Base-by-base conservation (phyloP, 2,888 invertebrate species). In the Cheilosia pagana region DNA sequence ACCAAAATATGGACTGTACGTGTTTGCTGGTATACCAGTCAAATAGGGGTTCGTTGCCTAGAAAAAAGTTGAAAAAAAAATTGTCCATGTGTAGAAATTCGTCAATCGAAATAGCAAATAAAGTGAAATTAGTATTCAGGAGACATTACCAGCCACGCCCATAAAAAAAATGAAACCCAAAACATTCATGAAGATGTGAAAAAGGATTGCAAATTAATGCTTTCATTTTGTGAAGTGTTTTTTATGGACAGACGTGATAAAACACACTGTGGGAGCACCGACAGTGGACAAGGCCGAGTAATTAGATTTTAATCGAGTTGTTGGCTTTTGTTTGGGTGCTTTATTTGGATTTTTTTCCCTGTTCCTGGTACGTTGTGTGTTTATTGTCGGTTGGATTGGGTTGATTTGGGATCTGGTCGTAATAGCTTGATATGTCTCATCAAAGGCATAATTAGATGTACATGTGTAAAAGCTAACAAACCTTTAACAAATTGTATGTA, bases 21-120 rank as follows among this genome's bases (percentile, higher is more conserved):
- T 96, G 93, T 96, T 96, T 93, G 97, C 95, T 89, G 97, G 97
- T 93, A 97, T 96, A 91, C 97, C 96, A 91, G 97, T 95, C 93
- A 97, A 94, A 94, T 97, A 98, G 90, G 97, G 97, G 92, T 96
- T 97, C 92, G 97, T 96, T 91, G 97, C 96, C 96, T 96, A 88
- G 75, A 72, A 35, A 43, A 50, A 45, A 65, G 55, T 35, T 23
- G 19, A 28, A 67, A 35, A 83, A 41, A 14, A 35, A 14, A 57
- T 65, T 45, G 6, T 57, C n/a, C 45, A 31, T 48, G n/a, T 6
- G 25, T 67, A 43, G 14, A 53, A 41, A 53, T 43, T 25, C 3
- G 8, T 14, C 25, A 41, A 8, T 7, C 31, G 19, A 23, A 53
- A 45, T 59, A 57, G 53, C 19, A 50, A 55, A 67, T 48, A 63